Evolutionary conservation across 2,113 vertebrate species (phyloP).

Genomic region (Paralichthys olivaceus): DNA sequence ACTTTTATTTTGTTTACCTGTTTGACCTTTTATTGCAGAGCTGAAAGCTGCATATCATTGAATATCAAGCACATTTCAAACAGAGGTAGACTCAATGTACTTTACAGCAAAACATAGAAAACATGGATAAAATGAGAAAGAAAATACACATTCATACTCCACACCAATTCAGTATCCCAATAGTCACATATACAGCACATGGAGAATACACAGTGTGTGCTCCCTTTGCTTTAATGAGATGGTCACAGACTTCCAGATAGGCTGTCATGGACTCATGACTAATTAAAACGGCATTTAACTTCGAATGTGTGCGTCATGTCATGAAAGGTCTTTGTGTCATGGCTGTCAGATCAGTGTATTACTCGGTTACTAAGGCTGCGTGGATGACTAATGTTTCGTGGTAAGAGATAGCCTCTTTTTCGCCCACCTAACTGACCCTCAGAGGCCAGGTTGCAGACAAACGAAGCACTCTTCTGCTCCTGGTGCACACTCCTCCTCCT

Average conservation of each 20-base stretch:
- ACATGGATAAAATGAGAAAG: too few species aligned
- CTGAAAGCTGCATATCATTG: too few species aligned
- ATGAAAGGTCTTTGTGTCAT: slow-evolving; percentile 33
- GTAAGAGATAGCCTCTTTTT: slow-evolving; percentile 9
- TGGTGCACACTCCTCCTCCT: background rate
- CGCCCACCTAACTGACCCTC: slow-evolving; percentile 33
- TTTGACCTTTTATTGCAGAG: too few species aligned
- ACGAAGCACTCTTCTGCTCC: background rate
- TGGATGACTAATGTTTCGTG: slow-evolving; percentile 37
- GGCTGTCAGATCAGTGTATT: slow-evolving; percentile 19
- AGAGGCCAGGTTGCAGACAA: background rate
- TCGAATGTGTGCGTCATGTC: slow-evolving; percentile 23
- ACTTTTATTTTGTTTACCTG: too few species aligned
- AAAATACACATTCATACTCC: background rate
- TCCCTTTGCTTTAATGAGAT: background rate
- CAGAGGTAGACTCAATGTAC: too few species aligned
- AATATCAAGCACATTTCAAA: too few species aligned
- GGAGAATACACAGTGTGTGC: background rate
- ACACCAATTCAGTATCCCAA: background rate
- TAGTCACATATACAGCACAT: background rate
- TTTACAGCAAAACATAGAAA: too few species aligned
- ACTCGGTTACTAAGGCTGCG: background rate
- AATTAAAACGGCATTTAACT: slow-evolving; percentile 34
- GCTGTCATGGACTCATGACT: slow-evolving; percentile 10
- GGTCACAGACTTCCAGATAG: background rate